Conservation (phyloP, 23 tunicate genomes). For the Ciona savignyi region DNA sequence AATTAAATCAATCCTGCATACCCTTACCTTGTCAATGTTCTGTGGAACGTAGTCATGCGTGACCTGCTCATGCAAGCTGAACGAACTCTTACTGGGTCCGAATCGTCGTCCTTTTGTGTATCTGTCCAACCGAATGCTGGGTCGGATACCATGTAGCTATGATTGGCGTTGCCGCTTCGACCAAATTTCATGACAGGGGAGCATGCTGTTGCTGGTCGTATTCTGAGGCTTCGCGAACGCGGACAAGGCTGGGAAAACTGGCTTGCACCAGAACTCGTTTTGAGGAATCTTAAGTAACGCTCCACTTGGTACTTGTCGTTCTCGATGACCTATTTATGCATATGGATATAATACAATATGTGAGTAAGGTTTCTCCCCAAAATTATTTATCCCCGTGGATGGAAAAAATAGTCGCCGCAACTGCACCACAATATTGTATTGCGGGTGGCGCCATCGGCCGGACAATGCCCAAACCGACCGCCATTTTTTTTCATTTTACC, state of each 20-base stretch:
- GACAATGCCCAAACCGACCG: no score
- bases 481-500: no score
- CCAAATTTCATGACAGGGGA: constrained; percentile 29
- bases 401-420: no score
- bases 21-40: constrained; percentile 31
- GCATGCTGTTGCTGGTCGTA: constrained; percentile 33
- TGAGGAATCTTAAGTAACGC: constrained; percentile 12
- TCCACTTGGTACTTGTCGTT: constrained; percentile 15
- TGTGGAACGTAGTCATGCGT: constrained; percentile 18
- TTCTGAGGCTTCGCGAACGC: not conserved
- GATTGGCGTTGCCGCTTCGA: constrained; percentile 27
- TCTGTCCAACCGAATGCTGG: constrained; percentile 18
- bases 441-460: no score
- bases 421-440: no score
- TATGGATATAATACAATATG: not conserved
- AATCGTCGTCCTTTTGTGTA: not conserved
- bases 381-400: no score
- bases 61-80: constrained; percentile 47
- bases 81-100: constrained; percentile 14
- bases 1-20: not conserved
- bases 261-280: constrained; percentile 17
- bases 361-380: not conserved
- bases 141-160: constrained; percentile 30
- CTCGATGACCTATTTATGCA: constrained; percentile 20
- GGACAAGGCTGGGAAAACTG: constrained; percentile 5